Conservation (phyloP, 2,888 invertebrate species). For the Orchesella flavescens region DNA sequence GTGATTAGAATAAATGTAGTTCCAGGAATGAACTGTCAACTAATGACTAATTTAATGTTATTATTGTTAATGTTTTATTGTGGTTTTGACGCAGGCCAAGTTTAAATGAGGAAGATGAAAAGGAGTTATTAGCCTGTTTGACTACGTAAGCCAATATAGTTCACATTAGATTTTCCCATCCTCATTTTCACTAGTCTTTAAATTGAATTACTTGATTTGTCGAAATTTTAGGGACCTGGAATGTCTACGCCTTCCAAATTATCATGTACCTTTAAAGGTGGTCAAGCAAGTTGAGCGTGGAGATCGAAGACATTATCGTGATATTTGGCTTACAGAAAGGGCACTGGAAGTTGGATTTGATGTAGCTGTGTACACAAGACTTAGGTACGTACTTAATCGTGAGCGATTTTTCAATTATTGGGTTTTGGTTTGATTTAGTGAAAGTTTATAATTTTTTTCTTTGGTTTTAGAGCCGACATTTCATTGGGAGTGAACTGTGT, state of each 20-base stretch:
- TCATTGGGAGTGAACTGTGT: slow-evolving; percentile 68
- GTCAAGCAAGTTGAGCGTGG: slow-evolving; percentile 62
- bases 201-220: no score
- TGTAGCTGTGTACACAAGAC: slow-evolving; percentile 37
- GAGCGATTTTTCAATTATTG: not conserved
- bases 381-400: slow-evolving; percentile 49
- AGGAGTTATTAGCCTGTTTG: not conserved
- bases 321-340: slow-evolving; percentile 49
- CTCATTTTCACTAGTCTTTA: no score
- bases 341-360: slow-evolving; percentile 59
- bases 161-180: not conserved
- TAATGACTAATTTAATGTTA: no score
- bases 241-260: slow-evolving; percentile 58
- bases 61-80: no score
- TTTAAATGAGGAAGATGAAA: not conserved
- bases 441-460: not conserved
- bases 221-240: slow-evolving; percentile 38
- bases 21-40: no score
- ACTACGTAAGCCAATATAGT: not conserved
- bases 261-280: slow-evolving; percentile 57
- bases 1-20: no score
- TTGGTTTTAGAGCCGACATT: slow-evolving; percentile 22
- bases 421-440: not conserved
- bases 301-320: slow-evolving; percentile 61
- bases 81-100: not conserved